These are phyloP conservation scores for Ctenicera cuprea DNA, from an alignment of 2,888 invertebrate genomes.

Conservation along the genomic window DNA sequence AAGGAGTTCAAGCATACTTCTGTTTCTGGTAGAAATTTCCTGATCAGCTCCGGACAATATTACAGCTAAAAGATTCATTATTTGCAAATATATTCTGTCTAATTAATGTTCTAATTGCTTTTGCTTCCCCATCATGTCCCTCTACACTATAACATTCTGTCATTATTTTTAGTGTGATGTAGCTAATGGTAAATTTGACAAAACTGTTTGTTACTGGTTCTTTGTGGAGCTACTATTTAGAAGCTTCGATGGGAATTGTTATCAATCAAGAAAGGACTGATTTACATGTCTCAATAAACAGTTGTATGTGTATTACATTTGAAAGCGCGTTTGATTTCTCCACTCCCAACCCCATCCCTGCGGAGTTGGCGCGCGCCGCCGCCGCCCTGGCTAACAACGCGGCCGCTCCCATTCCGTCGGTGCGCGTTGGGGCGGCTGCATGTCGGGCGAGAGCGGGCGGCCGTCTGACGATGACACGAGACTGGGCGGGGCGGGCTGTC, in stretches of 20 bases:
- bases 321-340: conserved; percentile 66
- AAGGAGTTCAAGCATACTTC: conserved; percentile 71
- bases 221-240: conserved; percentile 60
- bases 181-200: conserved; percentile 67
- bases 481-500: conserved; percentile 71
- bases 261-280: conserved; percentile 71
- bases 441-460: conserved; percentile 70
- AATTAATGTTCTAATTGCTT: conserved; percentile 63
- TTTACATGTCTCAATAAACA: conserved; percentile 80
- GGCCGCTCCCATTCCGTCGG: conserved; percentile 78
- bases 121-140: conserved; percentile 67
- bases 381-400: conserved; percentile 72
- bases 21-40: conserved; percentile 66
- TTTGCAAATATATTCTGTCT: conserved; percentile 66
- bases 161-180: conserved; percentile 70
- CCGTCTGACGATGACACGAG: conserved; percentile 71
- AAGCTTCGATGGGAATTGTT: conserved; percentile 66
- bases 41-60: conserved; percentile 65
- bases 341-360: conserved; percentile 53
- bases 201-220: conserved; percentile 55
- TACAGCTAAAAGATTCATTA: conserved; percentile 70
- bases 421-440: conserved; percentile 72
- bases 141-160: conserved; percentile 64
- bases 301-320: conserved; percentile 79
- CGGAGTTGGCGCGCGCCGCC: conserved; percentile 67